These are phyloP conservation scores for Nilaparvata lugens DNA, from an alignment of 1,140 invertebrate species.

Conservation along the genomic window DNA sequence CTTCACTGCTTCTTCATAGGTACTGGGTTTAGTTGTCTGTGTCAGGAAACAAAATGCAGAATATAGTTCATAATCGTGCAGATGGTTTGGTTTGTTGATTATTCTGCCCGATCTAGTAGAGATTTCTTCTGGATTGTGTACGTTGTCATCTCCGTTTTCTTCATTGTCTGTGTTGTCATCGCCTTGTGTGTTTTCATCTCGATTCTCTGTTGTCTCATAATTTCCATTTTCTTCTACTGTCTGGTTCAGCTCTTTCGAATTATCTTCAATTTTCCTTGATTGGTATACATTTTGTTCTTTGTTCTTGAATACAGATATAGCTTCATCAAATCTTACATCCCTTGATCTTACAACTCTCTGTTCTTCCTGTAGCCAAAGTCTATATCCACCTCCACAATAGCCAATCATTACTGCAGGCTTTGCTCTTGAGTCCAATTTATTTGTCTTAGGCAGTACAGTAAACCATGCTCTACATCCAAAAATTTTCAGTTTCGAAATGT, in stretches of 20 bases:
- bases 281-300: not conserved
- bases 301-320: not conserved
- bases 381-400: constrained; percentile 1
- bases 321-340: constrained; percentile 13
- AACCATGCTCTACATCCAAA: constrained; percentile 5
- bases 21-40: too few species aligned
- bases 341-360: not conserved
- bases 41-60: too few species aligned
- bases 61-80: too few species aligned
- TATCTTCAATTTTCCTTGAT: not conserved
- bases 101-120: not conserved
- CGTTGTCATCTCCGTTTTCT: not conserved
- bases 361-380: not conserved
- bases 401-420: constrained; percentile 11
- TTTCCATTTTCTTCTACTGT: not conserved
- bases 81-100: too few species aligned
- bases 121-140: not conserved
- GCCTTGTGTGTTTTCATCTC: not conserved
- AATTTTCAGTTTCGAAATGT: too few species aligned
- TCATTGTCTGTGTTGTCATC: not conserved
- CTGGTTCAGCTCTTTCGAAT: not conserved
- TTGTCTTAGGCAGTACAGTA: constrained; percentile 4
- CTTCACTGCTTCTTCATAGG: constrained; percentile 33
- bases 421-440: constrained; percentile 7
- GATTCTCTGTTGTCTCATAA: constrained; percentile 1